A percentile compares a stretch with the other conserved stretches of the same genome.
Conservation (phyloP, 2,113 vertebrate genomes). For the Salminus brasiliensis region DNA sequence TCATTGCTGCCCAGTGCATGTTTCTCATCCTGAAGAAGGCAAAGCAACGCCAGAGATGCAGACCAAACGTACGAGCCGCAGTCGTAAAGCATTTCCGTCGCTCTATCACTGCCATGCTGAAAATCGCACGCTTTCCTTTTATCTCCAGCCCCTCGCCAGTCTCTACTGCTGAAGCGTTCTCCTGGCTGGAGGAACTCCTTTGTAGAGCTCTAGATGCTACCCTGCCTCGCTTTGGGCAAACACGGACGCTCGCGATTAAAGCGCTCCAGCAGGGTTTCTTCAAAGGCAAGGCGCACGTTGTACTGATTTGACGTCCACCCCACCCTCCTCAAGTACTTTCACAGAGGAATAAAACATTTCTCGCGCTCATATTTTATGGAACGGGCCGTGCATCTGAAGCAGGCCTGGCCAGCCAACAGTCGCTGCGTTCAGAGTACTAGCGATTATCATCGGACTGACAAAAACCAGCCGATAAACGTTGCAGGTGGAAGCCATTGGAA, state of each 20-base stretch:
- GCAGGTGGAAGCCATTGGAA: not conserved
- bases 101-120: constrained; percentile 42
- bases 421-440: not conserved
- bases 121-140: constrained; percentile 23
- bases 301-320: constrained; percentile 16
- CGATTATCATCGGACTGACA: not conserved
- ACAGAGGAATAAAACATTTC: not conserved
- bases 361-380: not conserved
- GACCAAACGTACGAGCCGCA: constrained; percentile 48
- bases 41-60: constrained; percentile 1
- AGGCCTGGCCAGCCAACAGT: not conserved
- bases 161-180: constrained; percentile 19
- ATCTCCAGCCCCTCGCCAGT: constrained; percentile 7
- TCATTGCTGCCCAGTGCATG: constrained; percentile 1
- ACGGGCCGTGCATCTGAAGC: not conserved
- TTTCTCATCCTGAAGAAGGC: constrained; percentile 40
- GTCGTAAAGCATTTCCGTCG: constrained; percentile 46
- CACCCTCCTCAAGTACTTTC: constrained; percentile 12
- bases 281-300: constrained; percentile 22
- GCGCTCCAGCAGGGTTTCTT: constrained; percentile 8
- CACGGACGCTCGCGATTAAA: constrained; percentile 9
- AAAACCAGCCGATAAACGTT: not conserved
- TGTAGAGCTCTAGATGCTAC: constrained; percentile 12
- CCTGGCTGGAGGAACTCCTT: constrained; percentile 17
- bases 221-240: constrained; percentile 35